Evolutionary conservation across 2,797 vertebrate species (phyloP).

Genomic region (Chelon labrosus): DNA sequence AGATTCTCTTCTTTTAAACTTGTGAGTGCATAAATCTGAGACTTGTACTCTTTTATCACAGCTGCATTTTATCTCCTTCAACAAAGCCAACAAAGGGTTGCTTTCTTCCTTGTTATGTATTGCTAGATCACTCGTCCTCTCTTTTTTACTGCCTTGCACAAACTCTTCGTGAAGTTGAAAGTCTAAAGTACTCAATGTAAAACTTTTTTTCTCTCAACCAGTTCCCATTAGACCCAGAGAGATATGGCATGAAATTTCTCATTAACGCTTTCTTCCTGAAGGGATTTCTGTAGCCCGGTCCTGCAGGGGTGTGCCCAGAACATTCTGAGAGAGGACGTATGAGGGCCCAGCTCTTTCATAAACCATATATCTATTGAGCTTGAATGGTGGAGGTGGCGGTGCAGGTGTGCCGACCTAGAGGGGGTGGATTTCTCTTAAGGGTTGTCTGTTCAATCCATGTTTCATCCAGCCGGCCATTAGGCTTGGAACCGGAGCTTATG

Average conservation of each 20-base stretch:
- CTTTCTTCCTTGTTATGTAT: constrained; percentile 31
- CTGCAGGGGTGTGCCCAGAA: constrained; percentile 24
- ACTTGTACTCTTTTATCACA: constrained; percentile 30
- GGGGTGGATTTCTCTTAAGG: neutral
- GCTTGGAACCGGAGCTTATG: constrained; percentile 1
- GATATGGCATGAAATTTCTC: constrained; percentile 59
- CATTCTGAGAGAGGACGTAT: constrained; percentile 21
- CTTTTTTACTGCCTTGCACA: constrained; percentile 37
- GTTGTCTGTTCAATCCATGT: constrained; percentile 25
- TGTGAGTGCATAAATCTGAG: neutral
- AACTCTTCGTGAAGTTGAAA: constrained; percentile 61
- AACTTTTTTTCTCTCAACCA: constrained; percentile 50
- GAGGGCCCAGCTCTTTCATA: constrained; percentile 29
- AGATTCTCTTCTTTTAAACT: constrained; percentile 5
- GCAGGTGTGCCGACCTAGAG: constrained; percentile 18
- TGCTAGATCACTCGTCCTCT: constrained; percentile 38
- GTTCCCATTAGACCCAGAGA: constrained; percentile 57
- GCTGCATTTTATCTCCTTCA: constrained; percentile 37
- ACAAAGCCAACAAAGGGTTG: constrained; percentile 31
- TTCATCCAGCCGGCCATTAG: constrained; percentile 39
- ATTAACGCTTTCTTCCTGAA: constrained; percentile 56
- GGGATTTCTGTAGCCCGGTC: constrained; percentile 15
- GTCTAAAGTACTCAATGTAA: constrained; percentile 42
- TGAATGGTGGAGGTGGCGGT: constrained; percentile 36
- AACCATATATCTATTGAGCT: constrained; percentile 41